A percentile compares a stretch with the other conserved stretches of the same genome.
phyloP scores from a whole-genome alignment of 2,113 vertebrate species.

The Eira barbara region DNA sequence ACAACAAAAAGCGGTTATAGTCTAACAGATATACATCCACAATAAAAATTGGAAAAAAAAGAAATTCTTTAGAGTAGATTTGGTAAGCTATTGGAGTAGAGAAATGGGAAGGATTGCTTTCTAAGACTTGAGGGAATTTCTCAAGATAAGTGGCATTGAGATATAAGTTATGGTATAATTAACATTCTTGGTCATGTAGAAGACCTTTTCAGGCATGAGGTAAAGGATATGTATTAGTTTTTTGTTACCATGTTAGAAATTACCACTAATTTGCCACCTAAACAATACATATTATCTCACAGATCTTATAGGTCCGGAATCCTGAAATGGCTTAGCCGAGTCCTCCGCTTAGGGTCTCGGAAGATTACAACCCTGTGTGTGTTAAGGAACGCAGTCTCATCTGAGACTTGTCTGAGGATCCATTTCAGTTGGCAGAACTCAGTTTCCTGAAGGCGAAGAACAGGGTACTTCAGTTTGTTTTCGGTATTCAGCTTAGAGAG shows the following conservation, averaged over 20 bases:
- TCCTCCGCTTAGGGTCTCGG: background rate
- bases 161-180: background rate
- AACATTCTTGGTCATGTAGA: background rate
- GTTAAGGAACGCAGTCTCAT: background rate
- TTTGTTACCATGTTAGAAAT: background rate
- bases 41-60: background rate
- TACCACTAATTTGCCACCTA: background rate
- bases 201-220: background rate
- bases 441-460: background rate
- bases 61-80: background rate
- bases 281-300: background rate
- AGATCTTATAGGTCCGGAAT: background rate
- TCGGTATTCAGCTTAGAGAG: background rate
- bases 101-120: background rate
- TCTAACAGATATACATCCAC: background rate
- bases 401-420: background rate
- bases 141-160: background rate
- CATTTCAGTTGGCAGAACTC: background rate
- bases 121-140: background rate
- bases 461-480: background rate
- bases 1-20: too few relatives aligned
- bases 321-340: background rate
- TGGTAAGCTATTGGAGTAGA: background rate
- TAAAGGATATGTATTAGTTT: background rate
- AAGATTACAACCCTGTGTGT: background rate